Base-by-base conservation (phyloP, 2,888 invertebrate genomes). In the Carterocephalus palaemon region DNA sequence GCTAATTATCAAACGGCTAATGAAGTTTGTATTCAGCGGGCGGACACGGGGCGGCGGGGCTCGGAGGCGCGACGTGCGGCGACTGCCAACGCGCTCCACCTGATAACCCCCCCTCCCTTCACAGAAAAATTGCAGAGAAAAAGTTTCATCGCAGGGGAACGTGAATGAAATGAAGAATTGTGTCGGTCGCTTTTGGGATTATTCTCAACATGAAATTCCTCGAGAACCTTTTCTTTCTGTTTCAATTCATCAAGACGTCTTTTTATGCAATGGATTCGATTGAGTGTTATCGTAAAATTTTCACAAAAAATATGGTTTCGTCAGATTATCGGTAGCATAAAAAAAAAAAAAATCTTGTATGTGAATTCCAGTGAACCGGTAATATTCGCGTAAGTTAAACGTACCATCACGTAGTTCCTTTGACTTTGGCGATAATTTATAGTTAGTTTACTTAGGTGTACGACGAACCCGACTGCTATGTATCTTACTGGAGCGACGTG, bases 1-100 rank as follows among this genome's bases (percentile, higher is more conserved):
- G 82, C 84, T 86, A 87, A 87, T 87, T 87, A 86, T 86, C 84
- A 84, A 85, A 82, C 81, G 81, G 80, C 87, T 87, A 87, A 87
- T 87, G 86, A 87, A 87, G 86, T 87, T 86, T 86, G 85, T 86
- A 85, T 86, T 84, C 85, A 82, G 70, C 78, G 81, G 78, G 80
- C 75, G 80, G 73, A 76, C 63, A 53, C 58, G 59, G 72, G 68
- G 70, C 66, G 56, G 68, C 70, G 73, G 69, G 70, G 70, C 67
- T 63, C 66, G 65, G 65, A 62, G 65, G 67, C 68, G 67, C 71
- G 78, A 85, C 86, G 86, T 86, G 85, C 76, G 61, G 64, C 68
- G 86, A 82, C 83, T 86, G 66, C 67, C 70, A 78, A 84, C 68
- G 69, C 69, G 73, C 77, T 75, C 83, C 82, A 84, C 84, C 85